Evolutionary conservation across 1,140 invertebrate genomes (phyloP).

Genomic region (Mylabris phalerata): DNA sequence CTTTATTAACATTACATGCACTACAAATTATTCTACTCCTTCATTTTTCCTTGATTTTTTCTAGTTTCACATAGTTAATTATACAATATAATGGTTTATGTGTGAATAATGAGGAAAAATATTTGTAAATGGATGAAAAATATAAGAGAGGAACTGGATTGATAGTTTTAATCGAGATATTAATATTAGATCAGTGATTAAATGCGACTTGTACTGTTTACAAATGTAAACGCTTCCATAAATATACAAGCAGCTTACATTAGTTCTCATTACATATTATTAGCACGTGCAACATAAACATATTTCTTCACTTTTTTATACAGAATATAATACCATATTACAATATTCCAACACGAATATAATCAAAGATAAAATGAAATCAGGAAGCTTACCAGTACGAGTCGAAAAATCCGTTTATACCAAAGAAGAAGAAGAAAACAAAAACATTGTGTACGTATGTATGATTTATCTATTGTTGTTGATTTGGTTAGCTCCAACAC

Average conservation of each 20-base stretch:
- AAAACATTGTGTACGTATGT: slow-evolving; percentile 16
- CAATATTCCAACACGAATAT: not conserved
- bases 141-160: no score
- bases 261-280: not conserved
- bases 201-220: not conserved
- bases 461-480: slow-evolving; percentile 8
- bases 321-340: not conserved
- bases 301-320: not conserved
- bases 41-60: no score
- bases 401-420: not conserved
- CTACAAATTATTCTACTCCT: no score
- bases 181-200: not conserved
- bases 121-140: no score
- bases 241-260: not conserved
- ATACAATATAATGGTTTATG: no score
- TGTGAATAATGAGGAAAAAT: no score
- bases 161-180: not conserved
- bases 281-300: not conserved
- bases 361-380: not conserved
- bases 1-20: no score
- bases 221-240: not conserved
- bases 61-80: no score
- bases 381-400: no score
- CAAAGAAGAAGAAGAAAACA: not conserved
- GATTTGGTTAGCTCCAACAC: no score